Evolutionary conservation across 2,888 invertebrate genomes (phyloP), one percentile per base, ranked within the genome.

Genomic region (Falcaria lacertinaria): DNA sequence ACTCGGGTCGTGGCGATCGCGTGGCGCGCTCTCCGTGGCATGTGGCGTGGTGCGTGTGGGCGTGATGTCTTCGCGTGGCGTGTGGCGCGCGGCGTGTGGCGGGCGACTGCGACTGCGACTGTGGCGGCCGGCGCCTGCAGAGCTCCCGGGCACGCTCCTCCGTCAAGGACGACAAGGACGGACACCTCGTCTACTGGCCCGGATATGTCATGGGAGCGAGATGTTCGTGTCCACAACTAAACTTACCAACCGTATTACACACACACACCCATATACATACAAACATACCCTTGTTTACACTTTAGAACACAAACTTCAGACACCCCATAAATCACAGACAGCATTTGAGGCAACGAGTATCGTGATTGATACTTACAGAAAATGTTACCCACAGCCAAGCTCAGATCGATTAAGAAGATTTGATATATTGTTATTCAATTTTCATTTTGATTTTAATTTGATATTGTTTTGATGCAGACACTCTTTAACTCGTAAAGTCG

Each of bases 101-200:
- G 50, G 33, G 34, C 17, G 41, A 19, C 54, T 59, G 45, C 53
- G 58, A 47, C 51, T 54, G 57, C 13, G 5, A 2, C 15, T n/a
- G 16, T 8, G 41, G 39, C 39, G 39, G 60, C 57, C 56, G 59
- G 57, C 54, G 60, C 47, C 74, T 86, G 91, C 93, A 95, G 95
- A 94, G 93, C 91, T 94, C 95, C 89, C 92, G 94, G 84, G 94
- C 94, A 85, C 88, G 89, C 88, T 96, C 97, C 90, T 95, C 96
- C 90, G 95, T 98, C 91, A 97, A 97, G 94, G 98, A 99, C 93
- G 99, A 99, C 93, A 96, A 96, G 92, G 99, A 99, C 91, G 99
- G 99, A 91, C 99, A 99, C 92, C 97, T 99, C 92, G 95, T 99
- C 91, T 99, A 99, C 95, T 96, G 96, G 92, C 94, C 94, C 91